Conservation (phyloP, 2,113 vertebrate genomes). For the Thamnophis sirtalis region DNA sequence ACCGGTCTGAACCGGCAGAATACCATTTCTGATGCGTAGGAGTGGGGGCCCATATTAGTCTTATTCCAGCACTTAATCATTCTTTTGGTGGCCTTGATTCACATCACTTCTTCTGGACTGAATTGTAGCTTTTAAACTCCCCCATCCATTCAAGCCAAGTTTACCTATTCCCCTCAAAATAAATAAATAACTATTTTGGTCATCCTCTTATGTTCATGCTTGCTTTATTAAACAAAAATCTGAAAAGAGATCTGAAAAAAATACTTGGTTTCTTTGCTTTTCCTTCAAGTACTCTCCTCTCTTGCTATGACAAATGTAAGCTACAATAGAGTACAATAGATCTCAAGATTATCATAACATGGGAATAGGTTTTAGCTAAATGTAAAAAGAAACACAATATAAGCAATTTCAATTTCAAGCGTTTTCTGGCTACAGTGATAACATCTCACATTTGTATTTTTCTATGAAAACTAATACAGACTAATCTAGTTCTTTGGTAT, state of each 20-base stretch:
- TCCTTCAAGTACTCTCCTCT: not conserved
- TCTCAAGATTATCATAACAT: not conserved
- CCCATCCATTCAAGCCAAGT: not conserved
- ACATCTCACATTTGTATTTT: not conserved
- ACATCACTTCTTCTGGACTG: not conserved
- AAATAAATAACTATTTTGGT: not conserved
- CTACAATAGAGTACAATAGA: not conserved
- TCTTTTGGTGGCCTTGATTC: too few species aligned
- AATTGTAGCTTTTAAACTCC: not conserved
- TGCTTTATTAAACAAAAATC: not conserved
- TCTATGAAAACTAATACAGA: not conserved
- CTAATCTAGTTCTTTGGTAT: not conserved
- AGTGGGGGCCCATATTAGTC: too few species aligned
- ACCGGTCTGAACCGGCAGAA: too few species aligned
- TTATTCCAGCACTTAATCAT: too few species aligned
- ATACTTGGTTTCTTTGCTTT: not conserved
- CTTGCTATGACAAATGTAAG: not conserved
- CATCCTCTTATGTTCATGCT: not conserved
- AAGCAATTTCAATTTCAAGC: not conserved
- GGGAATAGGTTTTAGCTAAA: not conserved
- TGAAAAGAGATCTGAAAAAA: not conserved
- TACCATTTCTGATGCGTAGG: too few species aligned
- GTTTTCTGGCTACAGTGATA: not conserved
- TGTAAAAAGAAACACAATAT: not conserved
- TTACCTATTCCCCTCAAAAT: not conserved